These are phyloP conservation scores for Trachymyrmex septentrionalis DNA, from an alignment of 1,140 invertebrate genomes.

Conservation along the genomic window DNA sequence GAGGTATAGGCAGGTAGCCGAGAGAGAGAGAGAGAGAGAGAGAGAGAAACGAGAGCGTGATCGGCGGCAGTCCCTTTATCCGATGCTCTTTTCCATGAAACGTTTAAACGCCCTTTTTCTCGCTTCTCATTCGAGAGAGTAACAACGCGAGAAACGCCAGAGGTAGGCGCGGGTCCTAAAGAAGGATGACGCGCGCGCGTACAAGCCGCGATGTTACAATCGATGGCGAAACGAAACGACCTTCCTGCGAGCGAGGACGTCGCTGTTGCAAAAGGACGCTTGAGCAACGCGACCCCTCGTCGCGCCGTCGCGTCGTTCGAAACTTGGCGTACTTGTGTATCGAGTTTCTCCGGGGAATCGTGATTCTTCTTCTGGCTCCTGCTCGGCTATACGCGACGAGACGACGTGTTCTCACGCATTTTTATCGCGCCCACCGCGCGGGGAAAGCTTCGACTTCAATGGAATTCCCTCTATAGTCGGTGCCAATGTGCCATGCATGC, in stretches of 20 bases:
- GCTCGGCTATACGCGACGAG: slow-evolving; percentile 28
- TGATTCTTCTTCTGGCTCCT: slow-evolving; percentile 50
- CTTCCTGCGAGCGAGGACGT: slow-evolving; percentile 60
- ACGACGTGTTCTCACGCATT: slow-evolving; percentile 73
- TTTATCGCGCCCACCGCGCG: slow-evolving; percentile 51
- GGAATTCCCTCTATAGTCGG: slow-evolving; percentile 67
- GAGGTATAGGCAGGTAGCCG: slow-evolving; percentile 1
- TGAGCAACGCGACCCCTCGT: not conserved
- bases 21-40: not conserved
- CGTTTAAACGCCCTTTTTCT: slow-evolving; percentile 56
- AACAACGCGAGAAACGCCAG: not conserved
- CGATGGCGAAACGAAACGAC: slow-evolving; percentile 30
- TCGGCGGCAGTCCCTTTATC: slow-evolving; percentile 13
- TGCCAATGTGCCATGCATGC: not conserved
- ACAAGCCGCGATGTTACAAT: not conserved
- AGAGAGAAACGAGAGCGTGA: slow-evolving; percentile 55
- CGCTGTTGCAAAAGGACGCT: slow-evolving; percentile 20
- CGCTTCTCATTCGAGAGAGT: slow-evolving; percentile 5
- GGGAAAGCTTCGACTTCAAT: slow-evolving; percentile 70
- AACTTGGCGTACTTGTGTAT: slow-evolving; percentile 5
- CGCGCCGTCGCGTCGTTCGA: not conserved
- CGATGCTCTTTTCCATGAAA: slow-evolving; percentile 48
- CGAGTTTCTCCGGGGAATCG: slow-evolving; percentile 66
- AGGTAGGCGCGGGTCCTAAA: not conserved
- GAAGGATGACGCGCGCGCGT: not conserved